Evolutionary conservation across 2,888 invertebrate genomes (phyloP), one percentile per base, ranked within the genome.

Genomic region (Axea sp.): DNA sequence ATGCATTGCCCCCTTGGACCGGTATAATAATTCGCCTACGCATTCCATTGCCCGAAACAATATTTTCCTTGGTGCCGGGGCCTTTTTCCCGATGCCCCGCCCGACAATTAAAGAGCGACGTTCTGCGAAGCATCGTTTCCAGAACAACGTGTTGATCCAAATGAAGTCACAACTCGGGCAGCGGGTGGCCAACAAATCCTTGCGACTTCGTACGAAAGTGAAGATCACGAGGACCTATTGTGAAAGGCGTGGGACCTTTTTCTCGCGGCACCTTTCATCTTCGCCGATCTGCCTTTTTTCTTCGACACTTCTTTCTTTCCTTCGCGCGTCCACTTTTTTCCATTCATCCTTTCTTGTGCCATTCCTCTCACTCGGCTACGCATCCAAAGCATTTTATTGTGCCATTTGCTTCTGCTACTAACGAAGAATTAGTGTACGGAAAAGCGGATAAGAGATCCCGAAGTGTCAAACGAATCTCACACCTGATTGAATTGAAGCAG

Each of bases 101-200:
- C 60, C 45, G 37, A 60, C 69, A 53, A 69, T 60, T 69, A 69
- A 60, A 69, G 19, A 37, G 17, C 60, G 33, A 39, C 62, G 17
- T 71, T 62, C 71, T 37, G 71, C 71, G 71, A 62, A 71, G 33
- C 49, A 71, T 57, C 57, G 55, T 71, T 71, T 62, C 62, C 47
- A 62, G 69, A 69, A 60, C 60, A 60, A 69, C 39, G 71, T 71
- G 71, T 71, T 71, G 69, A 62, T 71, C 69, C 69, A 71, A 86
- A 86, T 87, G 81, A 85, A 87, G 87, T 87, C 86, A 87, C 84
- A 85, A 85, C 86, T 84, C 45, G 78, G 82, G 71, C 86, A 84
- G 83, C 85, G 85, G 85, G 86, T 84, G 85, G 83, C 76, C 83
- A 75, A 80, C 79, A 80, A 83, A 83, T 83, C 83, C 76, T 77